Evolutionary conservation across 2,888 invertebrate genomes (phyloP), one percentile per base, ranked within the genome.

Genomic region (Pseudococcus jackbeardsleyi): DNA sequence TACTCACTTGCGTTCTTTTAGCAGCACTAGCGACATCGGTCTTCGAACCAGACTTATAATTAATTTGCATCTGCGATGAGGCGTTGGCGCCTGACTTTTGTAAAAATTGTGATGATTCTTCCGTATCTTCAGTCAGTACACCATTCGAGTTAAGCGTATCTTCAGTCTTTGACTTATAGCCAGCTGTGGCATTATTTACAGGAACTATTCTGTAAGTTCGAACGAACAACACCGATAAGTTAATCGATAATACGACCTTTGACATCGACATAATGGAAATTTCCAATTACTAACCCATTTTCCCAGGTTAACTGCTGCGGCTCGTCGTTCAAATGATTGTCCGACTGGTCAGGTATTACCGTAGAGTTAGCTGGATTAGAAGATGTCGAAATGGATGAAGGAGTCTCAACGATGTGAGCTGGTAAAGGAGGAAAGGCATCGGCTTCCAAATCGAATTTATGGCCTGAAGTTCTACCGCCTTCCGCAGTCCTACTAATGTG

Each of bases 351-450:
- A 42, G 46, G 54, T 54, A 54, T 42, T 9, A 26, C 22, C 59
- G 54, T 19, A 88, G 84, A 64, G 54, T 79, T 54, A 54, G 88
- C 84, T 79, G 42, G 79, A 33, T 33, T 33, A 22, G 84, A 42
- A 26, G 88, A 59, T 22, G 84, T 22, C 15, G 88, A 48, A n/a
- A 79, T 17, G 19, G 88, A 84, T 39, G 88, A 50, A 50, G 50
- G 33, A 11, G 84, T 88, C 50, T 88, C 88, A 22, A 88, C 89
- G 50, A 89, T 85, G 84, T 89, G 89, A 54, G 89, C 89, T 64
- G 96, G 96, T 91, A 96, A 93, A 89, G 96, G 96, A 89, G 96
- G 96, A 91, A 96, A 96, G 88, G 96, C 95, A 87, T 95, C 94
- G 89, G 95, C 95, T 92, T 95, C 95, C 90, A 96, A 93, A 92